These are phyloP conservation scores for Dissostichus mawsoni DNA, from an alignment of 2,113 vertebrate genomes.

Conservation along the genomic window DNA sequence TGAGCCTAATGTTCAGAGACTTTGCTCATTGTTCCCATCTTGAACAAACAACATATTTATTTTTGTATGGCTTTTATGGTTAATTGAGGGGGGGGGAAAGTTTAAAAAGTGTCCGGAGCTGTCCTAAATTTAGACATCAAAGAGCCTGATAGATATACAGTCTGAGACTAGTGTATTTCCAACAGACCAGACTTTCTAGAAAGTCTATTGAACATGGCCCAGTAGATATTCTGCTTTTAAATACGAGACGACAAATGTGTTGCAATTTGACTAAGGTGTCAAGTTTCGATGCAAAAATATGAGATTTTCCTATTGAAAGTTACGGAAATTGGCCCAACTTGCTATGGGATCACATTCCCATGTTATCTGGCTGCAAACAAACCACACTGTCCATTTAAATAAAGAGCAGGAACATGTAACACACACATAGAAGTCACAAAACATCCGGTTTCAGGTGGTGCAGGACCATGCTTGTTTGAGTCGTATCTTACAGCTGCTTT, in stretches of 20 bases:
- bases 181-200: not conserved
- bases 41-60: constrained; percentile 80
- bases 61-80: constrained; percentile 74
- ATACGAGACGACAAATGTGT: not conserved
- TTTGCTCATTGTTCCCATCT: constrained; percentile 84
- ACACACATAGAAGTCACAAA: not conserved
- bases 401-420: not conserved
- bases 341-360: too few relatives aligned
- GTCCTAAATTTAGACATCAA: constrained; percentile 82
- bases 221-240: not conserved
- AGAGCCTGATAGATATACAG: constrained; percentile 70
- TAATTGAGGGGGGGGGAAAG: constrained; percentile 59
- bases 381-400: not conserved
- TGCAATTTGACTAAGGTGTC: not conserved
- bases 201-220: not conserved
- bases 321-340: too few relatives aligned
- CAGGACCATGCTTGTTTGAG: not conserved
- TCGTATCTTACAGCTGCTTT: not conserved
- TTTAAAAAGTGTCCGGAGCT: constrained; percentile 60
- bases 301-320: too few relatives aligned
- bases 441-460: not conserved
- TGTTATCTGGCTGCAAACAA: not conserved
- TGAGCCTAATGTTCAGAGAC: constrained; percentile 71
- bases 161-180: constrained; percentile 19
- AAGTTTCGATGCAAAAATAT: not conserved